phyloP scores from a whole-genome alignment of 2,113 vertebrate species.

The Anguilla japonica region DNA sequence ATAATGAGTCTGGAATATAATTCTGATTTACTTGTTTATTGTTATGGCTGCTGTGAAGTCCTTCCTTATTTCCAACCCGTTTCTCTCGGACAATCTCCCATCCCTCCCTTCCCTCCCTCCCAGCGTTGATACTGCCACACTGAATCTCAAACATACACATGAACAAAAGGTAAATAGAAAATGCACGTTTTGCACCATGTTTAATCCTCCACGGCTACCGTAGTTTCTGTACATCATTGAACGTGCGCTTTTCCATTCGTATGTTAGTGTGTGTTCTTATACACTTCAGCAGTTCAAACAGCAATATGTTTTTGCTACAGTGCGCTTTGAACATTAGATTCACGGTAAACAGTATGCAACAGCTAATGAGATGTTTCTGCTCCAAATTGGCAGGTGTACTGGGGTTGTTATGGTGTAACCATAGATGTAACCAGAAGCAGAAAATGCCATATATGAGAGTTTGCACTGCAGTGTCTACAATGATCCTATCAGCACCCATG shows the following conservation, averaged over 20 bases:
- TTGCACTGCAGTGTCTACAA: too few relatives aligned
- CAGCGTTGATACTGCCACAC: slow-evolving; percentile 5
- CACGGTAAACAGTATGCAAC: too few relatives aligned
- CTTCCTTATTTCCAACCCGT: slow-evolving; percentile 9
- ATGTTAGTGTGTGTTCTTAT: too few relatives aligned
- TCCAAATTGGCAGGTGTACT: too few relatives aligned
- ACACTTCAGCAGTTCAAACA: too few relatives aligned
- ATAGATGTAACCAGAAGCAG: too few relatives aligned
- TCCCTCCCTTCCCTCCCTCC: slow-evolving; percentile 11
- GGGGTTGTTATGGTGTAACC: too few relatives aligned
- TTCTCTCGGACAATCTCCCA: slow-evolving; percentile 9
- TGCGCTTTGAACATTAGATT: too few relatives aligned
- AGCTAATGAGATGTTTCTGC: too few relatives aligned
- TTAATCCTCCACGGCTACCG: slow-evolving; percentile 16
- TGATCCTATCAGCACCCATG: too few relatives aligned
- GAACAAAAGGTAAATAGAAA: slow-evolving; percentile 38
- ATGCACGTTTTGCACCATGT: neutral
- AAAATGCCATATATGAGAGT: too few relatives aligned
- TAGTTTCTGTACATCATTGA: slow-evolving; percentile 5
- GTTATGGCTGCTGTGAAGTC: neutral
- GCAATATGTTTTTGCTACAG: too few relatives aligned
- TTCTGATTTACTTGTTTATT: slow-evolving; percentile 1
- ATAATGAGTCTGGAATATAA: neutral
- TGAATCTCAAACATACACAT: slow-evolving; percentile 8
- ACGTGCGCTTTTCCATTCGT: neutral